phyloP scores from a whole-genome alignment of 2,888 invertebrate species.

The Tryphoninae sp. region DNA sequence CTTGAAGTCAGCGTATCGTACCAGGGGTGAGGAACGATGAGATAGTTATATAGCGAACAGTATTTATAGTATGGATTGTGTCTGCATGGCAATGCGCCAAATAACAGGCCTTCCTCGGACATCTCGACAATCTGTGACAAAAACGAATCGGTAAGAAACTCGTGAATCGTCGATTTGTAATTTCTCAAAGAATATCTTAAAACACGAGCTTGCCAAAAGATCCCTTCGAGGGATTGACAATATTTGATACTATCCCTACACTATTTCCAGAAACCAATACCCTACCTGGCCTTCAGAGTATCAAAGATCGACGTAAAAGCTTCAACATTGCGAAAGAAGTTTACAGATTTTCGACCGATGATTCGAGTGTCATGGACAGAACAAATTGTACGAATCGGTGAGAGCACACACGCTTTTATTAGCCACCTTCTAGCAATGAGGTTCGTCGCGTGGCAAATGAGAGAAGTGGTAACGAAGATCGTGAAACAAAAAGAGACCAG shows the following conservation, averaged over 20 bases:
- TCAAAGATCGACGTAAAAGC: not conserved
- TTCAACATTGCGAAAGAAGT: not conserved
- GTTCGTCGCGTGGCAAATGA: not conserved
- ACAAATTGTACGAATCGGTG: conserved; percentile 4
- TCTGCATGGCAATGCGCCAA: conserved; percentile 78
- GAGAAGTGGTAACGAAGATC: conserved; percentile 33
- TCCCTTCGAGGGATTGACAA: not conserved
- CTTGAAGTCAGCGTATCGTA: conserved; percentile 33
- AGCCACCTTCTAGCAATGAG: conserved; percentile 26
- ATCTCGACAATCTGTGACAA: conserved; percentile 63
- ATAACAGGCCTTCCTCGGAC: conserved; percentile 60
- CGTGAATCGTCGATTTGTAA: conserved; percentile 15
- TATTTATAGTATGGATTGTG: conserved; percentile 80
- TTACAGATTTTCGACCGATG: not conserved
- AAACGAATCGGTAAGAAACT: conserved; percentile 59
- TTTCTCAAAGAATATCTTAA: conserved; percentile 7
- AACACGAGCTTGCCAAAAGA: not conserved
- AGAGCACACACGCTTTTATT: conserved; percentile 46
- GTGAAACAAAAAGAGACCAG: conserved; percentile 41
- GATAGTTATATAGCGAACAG: conserved; percentile 66
- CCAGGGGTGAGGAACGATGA: conserved; percentile 64
- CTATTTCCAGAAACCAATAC: no score
- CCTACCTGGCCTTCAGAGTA: no score
- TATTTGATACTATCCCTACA: no score
- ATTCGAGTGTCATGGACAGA: not conserved